phyloP scores from a whole-genome alignment of 2,113 vertebrate genomes.

The Scophthalmus maximus region DNA sequence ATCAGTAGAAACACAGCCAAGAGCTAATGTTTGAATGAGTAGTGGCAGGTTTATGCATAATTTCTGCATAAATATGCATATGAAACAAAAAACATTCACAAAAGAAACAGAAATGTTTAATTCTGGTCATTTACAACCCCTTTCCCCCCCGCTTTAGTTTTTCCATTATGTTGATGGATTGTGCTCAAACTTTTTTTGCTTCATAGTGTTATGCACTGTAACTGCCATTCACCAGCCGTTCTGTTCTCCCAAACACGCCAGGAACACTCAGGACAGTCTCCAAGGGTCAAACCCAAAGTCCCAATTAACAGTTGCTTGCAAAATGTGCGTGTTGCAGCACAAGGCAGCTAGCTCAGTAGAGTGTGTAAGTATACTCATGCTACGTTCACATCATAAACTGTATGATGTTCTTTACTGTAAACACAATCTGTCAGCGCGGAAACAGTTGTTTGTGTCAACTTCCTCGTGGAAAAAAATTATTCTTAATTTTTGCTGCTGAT shows the following conservation, averaged over 20 bases:
- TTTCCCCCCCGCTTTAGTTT: no score
- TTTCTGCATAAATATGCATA: no score
- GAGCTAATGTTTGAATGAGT: neutral
- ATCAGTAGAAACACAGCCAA: no score
- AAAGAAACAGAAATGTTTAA: neutral
- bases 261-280: neutral
- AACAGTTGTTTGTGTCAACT: no score
- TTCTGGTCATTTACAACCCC: neutral
- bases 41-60: no score
- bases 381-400: neutral
- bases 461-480: no score
- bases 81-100: neutral
- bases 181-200: neutral
- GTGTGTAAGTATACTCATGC: neutral
- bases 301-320: neutral
- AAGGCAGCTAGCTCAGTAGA: neutral
- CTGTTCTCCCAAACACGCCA: slow-evolving; percentile 8
- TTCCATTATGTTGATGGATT: neutral
- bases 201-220: neutral
- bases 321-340: neutral
- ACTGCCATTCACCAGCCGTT: neutral
- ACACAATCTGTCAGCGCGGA: no score
- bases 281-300: neutral
- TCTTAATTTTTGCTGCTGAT: no score
- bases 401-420: no score